Conservation (phyloP, 2,888 invertebrate species). For the Scaeva pyrastri region DNA sequence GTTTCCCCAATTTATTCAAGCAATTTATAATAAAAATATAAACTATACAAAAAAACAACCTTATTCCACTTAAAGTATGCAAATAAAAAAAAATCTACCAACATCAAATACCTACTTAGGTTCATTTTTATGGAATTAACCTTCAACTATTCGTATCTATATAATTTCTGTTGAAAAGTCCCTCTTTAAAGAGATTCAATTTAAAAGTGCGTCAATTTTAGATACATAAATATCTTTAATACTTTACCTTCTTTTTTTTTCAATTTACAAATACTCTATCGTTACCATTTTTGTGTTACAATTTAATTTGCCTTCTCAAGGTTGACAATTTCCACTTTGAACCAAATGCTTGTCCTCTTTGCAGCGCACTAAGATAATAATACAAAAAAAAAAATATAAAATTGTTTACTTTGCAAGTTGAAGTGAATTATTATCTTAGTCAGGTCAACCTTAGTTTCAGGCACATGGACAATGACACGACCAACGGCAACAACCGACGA, state of each 20-base stretch:
- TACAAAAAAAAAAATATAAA: not conserved
- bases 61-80: no score
- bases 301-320: slow-evolving; percentile 13
- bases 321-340: slow-evolving; percentile 14
- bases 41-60: no score
- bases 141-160: no score
- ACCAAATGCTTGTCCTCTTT: slow-evolving; percentile 19
- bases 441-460: slow-evolving; percentile 28
- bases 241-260: not conserved
- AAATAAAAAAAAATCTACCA: no score
- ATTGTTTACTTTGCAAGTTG: slow-evolving; percentile 18
- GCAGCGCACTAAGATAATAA: not conserved
- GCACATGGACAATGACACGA: slow-evolving; percentile 2
- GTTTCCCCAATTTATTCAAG: not conserved
- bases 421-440: slow-evolving; percentile 24
- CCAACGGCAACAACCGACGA: not conserved
- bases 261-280: not conserved
- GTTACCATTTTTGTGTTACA: not conserved
- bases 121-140: no score
- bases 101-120: no score
- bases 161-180: no score
- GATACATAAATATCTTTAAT: no score
- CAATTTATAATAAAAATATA: no score
- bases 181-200: no score
- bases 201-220: no score